Percentiles rank a stretch among this genome's conserved stretches.
These are phyloP conservation scores for Stichopus chloronotus DNA, from an alignment of 35 echinoderm and acorn worm species.

Conservation along the genomic window DNA sequence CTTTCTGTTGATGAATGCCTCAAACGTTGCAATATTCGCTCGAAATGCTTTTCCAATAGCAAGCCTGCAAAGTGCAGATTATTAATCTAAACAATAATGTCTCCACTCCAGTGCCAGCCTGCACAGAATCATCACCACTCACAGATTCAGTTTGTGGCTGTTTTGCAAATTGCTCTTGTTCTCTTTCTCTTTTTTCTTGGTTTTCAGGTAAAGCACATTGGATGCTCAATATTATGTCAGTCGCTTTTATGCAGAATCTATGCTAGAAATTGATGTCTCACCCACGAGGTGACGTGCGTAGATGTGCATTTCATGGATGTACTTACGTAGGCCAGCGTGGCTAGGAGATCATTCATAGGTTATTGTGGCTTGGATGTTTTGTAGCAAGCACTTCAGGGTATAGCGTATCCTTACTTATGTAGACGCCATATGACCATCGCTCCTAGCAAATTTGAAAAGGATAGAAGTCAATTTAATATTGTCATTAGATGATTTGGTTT, in stretches of 20 bases:
- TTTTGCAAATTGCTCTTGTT: background rate
- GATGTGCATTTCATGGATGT: too few species aligned
- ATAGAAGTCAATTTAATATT: too few species aligned
- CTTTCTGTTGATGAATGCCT: background rate
- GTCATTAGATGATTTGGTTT: too few species aligned
- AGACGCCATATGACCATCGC: too few species aligned
- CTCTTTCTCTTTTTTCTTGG: background rate
- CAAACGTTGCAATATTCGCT: background rate
- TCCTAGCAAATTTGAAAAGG: too few species aligned
- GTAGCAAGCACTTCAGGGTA: too few species aligned
- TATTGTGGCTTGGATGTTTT: too few species aligned
- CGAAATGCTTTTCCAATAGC: background rate
- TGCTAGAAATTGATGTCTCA: too few species aligned
- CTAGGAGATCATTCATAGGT: too few species aligned
- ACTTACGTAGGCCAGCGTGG: too few species aligned
- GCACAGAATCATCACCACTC: background rate
- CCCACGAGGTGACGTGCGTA: too few species aligned
- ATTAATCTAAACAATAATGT: background rate
- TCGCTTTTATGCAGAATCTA: background rate
- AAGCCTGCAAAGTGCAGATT: background rate
- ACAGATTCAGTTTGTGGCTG: background rate
- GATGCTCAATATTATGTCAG: background rate
- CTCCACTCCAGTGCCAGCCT: background rate
- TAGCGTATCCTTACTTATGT: too few species aligned
- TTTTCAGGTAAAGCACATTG: background rate